These are phyloP conservation scores for Corythucha ciliata DNA, from an alignment of 2,888 invertebrate genomes.

Conservation along the genomic window DNA sequence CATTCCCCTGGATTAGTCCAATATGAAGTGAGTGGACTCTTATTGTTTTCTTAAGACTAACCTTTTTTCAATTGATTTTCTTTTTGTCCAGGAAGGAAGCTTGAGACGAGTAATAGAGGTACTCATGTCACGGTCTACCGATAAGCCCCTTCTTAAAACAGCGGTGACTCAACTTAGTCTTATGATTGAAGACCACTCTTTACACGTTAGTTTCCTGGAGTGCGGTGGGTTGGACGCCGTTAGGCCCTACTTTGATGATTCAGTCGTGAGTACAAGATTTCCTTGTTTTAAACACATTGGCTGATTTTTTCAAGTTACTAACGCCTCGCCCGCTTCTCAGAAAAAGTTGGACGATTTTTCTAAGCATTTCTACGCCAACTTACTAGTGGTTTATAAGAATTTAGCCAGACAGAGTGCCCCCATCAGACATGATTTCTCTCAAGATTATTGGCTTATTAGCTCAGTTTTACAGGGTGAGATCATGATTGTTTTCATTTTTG, in stretches of 20 bases:
- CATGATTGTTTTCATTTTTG: not conserved
- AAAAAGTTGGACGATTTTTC: constrained; percentile 45
- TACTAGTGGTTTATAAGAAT: constrained; percentile 45
- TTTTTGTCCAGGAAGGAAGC: constrained; percentile 43
- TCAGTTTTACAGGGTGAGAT: constrained; percentile 45
- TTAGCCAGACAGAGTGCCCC: constrained; percentile 45
- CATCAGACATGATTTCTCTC: constrained; percentile 50
- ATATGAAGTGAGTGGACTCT: constrained; percentile 11
- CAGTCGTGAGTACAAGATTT: constrained; percentile 12
- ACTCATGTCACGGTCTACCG: constrained; percentile 43
- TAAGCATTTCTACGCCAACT: constrained; percentile 47
- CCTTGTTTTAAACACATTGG: not conserved
- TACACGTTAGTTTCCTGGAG: constrained; percentile 53
- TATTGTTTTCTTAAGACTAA: no score
- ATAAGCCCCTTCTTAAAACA: constrained; percentile 57
- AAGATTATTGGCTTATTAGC: constrained; percentile 43
- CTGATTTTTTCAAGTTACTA: not conserved
- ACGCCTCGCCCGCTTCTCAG: constrained; percentile 34
- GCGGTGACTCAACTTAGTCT: constrained; percentile 59
- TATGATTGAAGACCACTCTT: constrained; percentile 52
- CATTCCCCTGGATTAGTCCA: constrained; percentile 11
- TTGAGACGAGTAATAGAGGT: constrained; percentile 44
- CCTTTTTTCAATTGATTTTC: no score
- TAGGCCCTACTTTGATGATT: constrained; percentile 30
- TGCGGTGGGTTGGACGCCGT: constrained; percentile 49